Conservation (phyloP, 2,113 vertebrate species). For the Micronycteris hirsuta region DNA sequence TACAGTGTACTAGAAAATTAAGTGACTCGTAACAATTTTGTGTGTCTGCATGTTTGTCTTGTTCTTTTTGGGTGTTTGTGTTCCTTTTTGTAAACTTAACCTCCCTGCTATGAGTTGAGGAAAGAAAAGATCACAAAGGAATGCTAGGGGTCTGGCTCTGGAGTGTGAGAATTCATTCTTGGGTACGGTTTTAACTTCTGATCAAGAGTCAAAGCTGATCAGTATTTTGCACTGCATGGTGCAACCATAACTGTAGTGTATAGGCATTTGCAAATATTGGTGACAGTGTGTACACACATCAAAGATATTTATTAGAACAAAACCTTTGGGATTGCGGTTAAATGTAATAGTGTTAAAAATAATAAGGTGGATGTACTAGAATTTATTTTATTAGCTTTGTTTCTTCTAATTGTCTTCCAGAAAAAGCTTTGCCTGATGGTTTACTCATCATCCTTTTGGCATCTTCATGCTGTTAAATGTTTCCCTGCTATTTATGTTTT, state of each 20-base stretch:
- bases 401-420: background rate
- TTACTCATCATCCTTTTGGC: background rate
- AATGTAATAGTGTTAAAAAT: background rate
- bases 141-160: too few species aligned
- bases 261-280: background rate
- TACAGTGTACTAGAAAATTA: background rate
- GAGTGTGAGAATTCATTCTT: background rate
- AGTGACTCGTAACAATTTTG: background rate
- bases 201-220: too few species aligned
- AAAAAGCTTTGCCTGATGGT: background rate
- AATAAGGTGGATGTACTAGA: background rate
- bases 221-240: background rate
- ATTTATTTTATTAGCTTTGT: background rate
- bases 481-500: constrained; percentile 71
- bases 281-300: fast-evolving
- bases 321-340: background rate
- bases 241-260: fast-evolving
- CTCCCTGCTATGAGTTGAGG: background rate
- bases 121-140: background rate
- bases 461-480: background rate
- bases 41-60: background rate
- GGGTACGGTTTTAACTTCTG: background rate
- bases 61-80: background rate
- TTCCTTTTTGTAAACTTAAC: too few species aligned
- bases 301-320: background rate